Percentiles rank a stretch among this genome's conserved stretches.
These are phyloP conservation scores for Laterallus jamaicensis DNA, from an alignment of 2,113 vertebrate genomes.

Conservation along the genomic window DNA sequence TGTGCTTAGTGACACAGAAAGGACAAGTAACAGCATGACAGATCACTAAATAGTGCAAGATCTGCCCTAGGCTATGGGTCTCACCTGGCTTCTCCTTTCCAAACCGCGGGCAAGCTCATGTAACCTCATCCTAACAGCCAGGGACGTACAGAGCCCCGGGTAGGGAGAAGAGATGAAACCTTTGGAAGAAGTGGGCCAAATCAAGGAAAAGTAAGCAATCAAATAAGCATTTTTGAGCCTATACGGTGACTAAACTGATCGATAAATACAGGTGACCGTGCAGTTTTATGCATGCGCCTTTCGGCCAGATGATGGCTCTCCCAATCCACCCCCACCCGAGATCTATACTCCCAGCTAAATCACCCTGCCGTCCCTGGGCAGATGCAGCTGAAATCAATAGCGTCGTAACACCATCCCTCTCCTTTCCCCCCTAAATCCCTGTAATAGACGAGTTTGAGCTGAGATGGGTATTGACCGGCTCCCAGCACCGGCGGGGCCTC, in stretches of 20 bases:
- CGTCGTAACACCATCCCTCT: background rate
- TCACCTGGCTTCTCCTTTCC: background rate
- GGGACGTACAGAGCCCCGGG: background rate
- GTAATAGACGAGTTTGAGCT: background rate
- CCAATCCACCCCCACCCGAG: background rate
- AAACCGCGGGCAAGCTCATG: background rate
- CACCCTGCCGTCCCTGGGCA: background rate
- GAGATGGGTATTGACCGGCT: constrained; percentile 25
- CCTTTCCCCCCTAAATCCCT: background rate
- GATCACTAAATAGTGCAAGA: background rate
- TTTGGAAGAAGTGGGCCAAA: background rate
- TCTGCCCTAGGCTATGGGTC: background rate
- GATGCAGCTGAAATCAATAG: constrained; percentile 36
- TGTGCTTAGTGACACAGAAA: background rate
- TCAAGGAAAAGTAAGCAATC: background rate
- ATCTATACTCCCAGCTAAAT: background rate
- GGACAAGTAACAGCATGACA: background rate
- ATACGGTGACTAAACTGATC: background rate
- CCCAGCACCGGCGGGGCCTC: constrained; percentile 19
- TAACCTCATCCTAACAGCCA: background rate
- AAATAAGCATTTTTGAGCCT: background rate
- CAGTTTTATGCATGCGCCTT: background rate
- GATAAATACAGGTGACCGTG: background rate
- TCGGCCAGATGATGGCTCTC: background rate
- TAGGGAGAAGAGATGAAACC: background rate